These are phyloP conservation scores for Masnerella sp. DNA, from an alignment of 2,888 invertebrate genomes.

Conservation along the genomic window DNA sequence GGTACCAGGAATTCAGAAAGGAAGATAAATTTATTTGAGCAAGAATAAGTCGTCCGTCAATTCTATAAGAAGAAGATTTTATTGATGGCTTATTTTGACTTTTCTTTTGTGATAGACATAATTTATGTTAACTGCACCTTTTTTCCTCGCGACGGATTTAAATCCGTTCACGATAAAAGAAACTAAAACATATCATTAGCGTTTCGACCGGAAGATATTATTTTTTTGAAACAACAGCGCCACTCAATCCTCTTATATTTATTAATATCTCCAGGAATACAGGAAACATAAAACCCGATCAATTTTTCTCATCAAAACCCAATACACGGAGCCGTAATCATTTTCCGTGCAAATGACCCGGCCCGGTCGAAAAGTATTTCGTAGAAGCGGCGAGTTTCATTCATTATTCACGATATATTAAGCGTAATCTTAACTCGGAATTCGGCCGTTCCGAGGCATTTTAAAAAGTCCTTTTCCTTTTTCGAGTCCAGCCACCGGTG, in stretches of 20 bases:
- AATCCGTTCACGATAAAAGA: background rate
- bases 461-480: conserved; percentile 26
- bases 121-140: conserved; percentile 38
- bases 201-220: conserved; percentile 16
- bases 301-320: conserved; percentile 20
- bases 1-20: background rate
- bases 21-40: conserved; percentile 8
- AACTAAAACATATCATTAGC: conserved; percentile 33
- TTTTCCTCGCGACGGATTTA: conserved; percentile 26
- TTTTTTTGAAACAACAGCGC: conserved; percentile 7
- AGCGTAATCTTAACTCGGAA: conserved; percentile 15
- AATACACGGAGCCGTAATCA: too few species aligned
- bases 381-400: conserved; percentile 18
- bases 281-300: conserved; percentile 27
- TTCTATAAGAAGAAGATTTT: conserved; percentile 4
- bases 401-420: conserved; percentile 30
- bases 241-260: background rate
- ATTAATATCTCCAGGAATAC: conserved; percentile 20
- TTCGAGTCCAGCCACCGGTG: too few species aligned
- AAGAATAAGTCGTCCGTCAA: conserved; percentile 18
- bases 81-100: conserved; percentile 48
- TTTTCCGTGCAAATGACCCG: background rate
- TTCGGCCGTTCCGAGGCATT: conserved; percentile 1
- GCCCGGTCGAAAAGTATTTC: conserved; percentile 17
- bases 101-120: conserved; percentile 25